Percentiles rank a stretch among this genome's conserved stretches.
phyloP scores from a whole-genome alignment of 1,140 invertebrate species.

The Saxidomus purpurata region DNA sequence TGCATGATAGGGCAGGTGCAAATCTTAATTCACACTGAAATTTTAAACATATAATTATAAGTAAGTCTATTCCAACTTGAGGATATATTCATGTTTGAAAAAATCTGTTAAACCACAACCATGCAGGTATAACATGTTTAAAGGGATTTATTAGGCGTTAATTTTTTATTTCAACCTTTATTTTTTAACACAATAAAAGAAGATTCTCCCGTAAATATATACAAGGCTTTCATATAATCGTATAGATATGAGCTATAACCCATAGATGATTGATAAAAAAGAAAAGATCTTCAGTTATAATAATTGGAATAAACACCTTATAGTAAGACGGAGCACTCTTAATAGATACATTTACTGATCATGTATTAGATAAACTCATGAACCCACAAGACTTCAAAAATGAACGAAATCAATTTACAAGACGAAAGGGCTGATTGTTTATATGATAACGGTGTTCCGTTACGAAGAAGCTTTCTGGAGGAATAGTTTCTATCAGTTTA shows the following conservation, averaged over 20 bases:
- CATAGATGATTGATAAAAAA: background rate
- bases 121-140: too few species aligned
- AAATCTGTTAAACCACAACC: too few species aligned
- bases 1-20: slow-evolving; percentile 10
- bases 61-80: too few species aligned
- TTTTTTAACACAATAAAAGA: too few species aligned
- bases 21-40: too few species aligned
- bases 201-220: too few species aligned
- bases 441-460: background rate
- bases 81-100: too few species aligned
- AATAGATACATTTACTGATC: slow-evolving; percentile 38
- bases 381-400: background rate
- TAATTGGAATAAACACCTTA: background rate
- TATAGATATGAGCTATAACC: background rate
- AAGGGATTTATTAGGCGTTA: too few species aligned
- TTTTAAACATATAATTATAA: too few species aligned
- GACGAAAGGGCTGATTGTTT: background rate
- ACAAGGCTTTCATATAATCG: too few species aligned
- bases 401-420: slow-evolving; percentile 23
- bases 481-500: background rate
- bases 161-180: too few species aligned
- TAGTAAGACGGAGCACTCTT: background rate
- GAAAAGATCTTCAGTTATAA: background rate
- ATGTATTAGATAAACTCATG: slow-evolving; percentile 20
- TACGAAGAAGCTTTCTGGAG: background rate